Evolutionary conservation across 2,888 invertebrate genomes (phyloP).

Genomic region (Phaonia tiefii): DNA sequence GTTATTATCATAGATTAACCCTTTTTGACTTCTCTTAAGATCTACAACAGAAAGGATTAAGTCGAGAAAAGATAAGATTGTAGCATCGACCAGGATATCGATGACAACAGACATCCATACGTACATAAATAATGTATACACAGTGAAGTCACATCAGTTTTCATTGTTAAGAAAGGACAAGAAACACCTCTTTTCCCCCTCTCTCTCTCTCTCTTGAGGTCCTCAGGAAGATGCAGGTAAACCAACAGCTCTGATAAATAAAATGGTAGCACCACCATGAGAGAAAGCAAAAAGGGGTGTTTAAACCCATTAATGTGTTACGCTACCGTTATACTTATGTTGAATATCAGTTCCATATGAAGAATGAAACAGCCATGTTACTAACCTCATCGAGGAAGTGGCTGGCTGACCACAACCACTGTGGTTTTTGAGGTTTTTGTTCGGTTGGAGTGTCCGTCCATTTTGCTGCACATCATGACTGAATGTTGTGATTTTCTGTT

Average conservation of each 20-base stretch:
- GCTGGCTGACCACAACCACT: constrained; percentile 60
- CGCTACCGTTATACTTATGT: constrained; percentile 64
- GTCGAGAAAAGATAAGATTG: constrained; percentile 5
- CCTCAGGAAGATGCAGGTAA: constrained; percentile 35
- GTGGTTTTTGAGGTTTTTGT: constrained; percentile 63
- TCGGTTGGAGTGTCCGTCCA: not conserved
- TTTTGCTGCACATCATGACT: not conserved
- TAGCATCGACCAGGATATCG: constrained; percentile 22
- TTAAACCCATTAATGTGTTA: constrained; percentile 75
- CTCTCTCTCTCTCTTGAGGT: not conserved
- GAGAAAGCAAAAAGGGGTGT: constrained; percentile 73
- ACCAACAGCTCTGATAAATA: not conserved
- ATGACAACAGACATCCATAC: constrained; percentile 10
- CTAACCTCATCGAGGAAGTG: constrained; percentile 4
- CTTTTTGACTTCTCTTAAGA: constrained; percentile 60
- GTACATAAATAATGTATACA: not conserved
- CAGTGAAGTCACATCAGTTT: not conserved
- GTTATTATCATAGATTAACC: constrained; percentile 64
- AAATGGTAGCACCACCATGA: not conserved
- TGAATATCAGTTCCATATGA: not conserved
- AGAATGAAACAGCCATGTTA: not conserved
- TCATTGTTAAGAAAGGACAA: not conserved
- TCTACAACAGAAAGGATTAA: constrained; percentile 31
- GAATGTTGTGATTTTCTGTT: not conserved
- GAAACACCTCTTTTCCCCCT: constrained; percentile 21